These are phyloP conservation scores for Auanema sp. DNA, from an alignment of 2,888 invertebrate species.

Conservation along the genomic window DNA sequence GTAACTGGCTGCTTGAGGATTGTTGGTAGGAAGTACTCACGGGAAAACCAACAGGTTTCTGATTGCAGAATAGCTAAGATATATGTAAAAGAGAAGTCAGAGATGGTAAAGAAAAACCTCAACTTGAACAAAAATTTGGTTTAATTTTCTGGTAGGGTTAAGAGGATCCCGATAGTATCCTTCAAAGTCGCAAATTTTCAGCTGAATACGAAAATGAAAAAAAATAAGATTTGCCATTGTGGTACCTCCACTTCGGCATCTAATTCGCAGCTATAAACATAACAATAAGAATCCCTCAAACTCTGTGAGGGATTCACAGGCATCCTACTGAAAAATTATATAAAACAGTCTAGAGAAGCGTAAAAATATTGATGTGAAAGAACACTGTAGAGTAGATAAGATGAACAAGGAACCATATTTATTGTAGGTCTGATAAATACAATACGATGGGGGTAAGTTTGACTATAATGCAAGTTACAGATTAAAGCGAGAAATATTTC, in stretches of 20 bases:
- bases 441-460: not conserved
- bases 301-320: constrained; percentile 4
- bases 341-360: not conserved
- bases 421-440: not conserved
- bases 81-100: not conserved
- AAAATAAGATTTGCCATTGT: too few relatives aligned
- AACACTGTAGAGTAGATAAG: constrained; percentile 6
- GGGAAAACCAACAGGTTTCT: constrained; percentile 47
- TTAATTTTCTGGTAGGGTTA: constrained; percentile 34
- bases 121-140: constrained; percentile 35
- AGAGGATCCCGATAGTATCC: constrained; percentile 35
- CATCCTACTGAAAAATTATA: not conserved
- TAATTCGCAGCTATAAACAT: constrained; percentile 47
- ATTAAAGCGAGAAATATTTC: constrained; percentile 1
- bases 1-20: constrained; percentile 22
- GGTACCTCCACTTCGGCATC: constrained; percentile 31
- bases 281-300: constrained; percentile 28
- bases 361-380: constrained; percentile 1
- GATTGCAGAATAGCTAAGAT: constrained; percentile 55
- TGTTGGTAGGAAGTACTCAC: constrained; percentile 51
- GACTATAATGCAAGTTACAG: not conserved
- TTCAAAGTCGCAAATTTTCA: constrained; percentile 40
- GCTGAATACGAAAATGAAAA: constrained; percentile 12
- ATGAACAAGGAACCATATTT: not conserved
- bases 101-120: constrained; percentile 14